These are phyloP conservation scores for Cerceris rybyensis DNA, from an alignment of 2,888 invertebrate genomes.

Conservation along the genomic window DNA sequence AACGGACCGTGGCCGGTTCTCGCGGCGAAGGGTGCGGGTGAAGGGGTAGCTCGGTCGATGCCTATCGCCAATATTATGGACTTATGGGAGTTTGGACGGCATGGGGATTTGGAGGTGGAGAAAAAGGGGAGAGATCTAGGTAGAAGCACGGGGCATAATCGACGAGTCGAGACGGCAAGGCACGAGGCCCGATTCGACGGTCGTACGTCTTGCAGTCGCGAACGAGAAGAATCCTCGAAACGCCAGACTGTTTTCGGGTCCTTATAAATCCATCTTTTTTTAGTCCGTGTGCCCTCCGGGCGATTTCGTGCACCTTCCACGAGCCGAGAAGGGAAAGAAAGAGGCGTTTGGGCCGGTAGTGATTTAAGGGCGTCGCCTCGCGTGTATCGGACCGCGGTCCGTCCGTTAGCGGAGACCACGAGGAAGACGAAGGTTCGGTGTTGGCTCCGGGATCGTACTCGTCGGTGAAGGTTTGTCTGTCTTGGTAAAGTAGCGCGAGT, in stretches of 20 bases:
- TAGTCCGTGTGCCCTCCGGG: conserved; percentile 48
- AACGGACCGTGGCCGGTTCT: not conserved
- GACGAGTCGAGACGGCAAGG: conserved; percentile 27
- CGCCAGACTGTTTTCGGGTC: conserved; percentile 68
- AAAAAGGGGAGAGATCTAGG: conserved; percentile 10
- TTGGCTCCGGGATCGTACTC: conserved; percentile 58
- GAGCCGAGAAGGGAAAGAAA: conserved; percentile 11
- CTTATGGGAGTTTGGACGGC: not conserved
- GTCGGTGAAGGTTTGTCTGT: conserved; percentile 48
- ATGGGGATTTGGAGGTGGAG: not conserved
- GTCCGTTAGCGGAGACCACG: conserved; percentile 64
- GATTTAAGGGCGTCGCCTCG: conserved; percentile 80
- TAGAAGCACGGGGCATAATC: conserved; percentile 27
- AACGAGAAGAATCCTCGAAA: conserved; percentile 76
- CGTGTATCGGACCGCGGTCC: conserved; percentile 78
- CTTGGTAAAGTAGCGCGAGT: conserved; percentile 56
- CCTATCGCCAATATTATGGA: not conserved
- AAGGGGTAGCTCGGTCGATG: not conserved
- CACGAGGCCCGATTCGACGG: conserved; percentile 22
- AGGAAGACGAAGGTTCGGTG: conserved; percentile 65
- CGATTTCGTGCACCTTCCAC: conserved; percentile 37
- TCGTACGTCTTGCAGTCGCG: conserved; percentile 60
- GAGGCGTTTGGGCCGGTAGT: conserved; percentile 70
- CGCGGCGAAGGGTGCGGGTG: not conserved
- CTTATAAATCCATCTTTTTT: conserved; percentile 79